phyloP scores from a whole-genome alignment of 2,113 vertebrate species.

The Meleagris gallopavo region DNA sequence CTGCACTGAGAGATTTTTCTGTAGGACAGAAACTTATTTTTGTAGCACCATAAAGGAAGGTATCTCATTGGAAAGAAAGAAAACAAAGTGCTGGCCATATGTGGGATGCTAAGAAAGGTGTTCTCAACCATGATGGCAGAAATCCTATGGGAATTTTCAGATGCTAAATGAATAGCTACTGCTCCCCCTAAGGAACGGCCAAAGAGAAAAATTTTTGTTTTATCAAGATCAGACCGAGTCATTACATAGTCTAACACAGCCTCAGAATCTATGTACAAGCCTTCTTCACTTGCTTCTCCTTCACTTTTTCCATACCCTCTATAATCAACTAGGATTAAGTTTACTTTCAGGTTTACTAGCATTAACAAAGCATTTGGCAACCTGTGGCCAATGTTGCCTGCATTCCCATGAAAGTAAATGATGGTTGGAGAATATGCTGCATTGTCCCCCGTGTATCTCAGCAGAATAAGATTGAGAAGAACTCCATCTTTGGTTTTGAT shows the following conservation, averaged over 20 bases:
- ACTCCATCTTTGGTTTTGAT: conserved; percentile 96
- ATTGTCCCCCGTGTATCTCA: conserved; percentile 93
- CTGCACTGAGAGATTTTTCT: conserved; percentile 92
- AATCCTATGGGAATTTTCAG: conserved; percentile 93
- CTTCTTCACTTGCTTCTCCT: conserved; percentile 94
- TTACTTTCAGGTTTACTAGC: conserved; percentile 97
- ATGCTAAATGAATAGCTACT: conserved; percentile 94
- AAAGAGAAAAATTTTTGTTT: conserved; percentile 96
- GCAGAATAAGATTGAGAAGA: conserved; percentile 93
- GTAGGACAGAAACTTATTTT: conserved; percentile 97
- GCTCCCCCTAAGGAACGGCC: conserved; percentile 97
- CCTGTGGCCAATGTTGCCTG: conserved; percentile 96
- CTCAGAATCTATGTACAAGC: conserved; percentile 92
- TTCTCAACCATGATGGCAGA: conserved; percentile 97
- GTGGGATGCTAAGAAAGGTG: conserved; percentile 98
- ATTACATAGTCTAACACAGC: conserved; percentile 96
- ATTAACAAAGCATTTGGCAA: conserved; percentile 96
- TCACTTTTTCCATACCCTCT: conserved; percentile 98
- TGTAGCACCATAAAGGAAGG: conserved; percentile 98
- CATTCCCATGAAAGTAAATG: conserved; percentile 98
- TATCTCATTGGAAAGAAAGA: conserved; percentile 96
- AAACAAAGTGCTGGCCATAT: conserved; percentile 98
- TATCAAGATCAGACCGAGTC: conserved; percentile 97
- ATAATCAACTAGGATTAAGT: conserved; percentile 95
- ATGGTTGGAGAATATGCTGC: conserved; percentile 88